Evolutionary conservation across 2,888 invertebrate genomes (phyloP).

Genomic region (Tricholauxania praeusta): DNA sequence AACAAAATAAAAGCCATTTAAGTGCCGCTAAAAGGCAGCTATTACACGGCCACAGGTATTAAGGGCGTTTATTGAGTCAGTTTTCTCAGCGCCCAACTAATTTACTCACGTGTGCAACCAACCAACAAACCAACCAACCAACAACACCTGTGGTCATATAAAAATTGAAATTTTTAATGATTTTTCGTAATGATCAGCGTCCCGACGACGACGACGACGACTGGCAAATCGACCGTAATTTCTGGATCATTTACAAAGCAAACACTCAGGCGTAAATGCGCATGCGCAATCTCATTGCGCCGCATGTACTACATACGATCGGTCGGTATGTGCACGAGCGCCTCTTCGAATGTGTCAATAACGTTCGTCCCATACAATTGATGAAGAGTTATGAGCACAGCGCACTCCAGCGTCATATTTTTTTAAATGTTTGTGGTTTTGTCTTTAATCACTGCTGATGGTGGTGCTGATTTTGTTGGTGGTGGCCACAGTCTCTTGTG

Average conservation of each 20-base stretch:
- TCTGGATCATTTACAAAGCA: slow-evolving; percentile 6
- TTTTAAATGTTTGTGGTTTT: slow-evolving; percentile 5
- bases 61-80: no score
- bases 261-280: neutral
- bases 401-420: neutral
- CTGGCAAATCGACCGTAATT: neutral
- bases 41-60: no score
- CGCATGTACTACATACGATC: no score
- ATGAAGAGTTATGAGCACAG: slow-evolving; percentile 7
- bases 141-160: neutral
- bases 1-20: no score
- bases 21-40: no score
- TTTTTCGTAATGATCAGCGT: neutral
- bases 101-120: no score
- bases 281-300: no score
- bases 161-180: neutral
- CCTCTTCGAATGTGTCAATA: slow-evolving; percentile 8
- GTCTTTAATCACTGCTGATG: no score
- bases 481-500: no score
- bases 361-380: neutral
- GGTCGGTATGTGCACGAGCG: neutral
- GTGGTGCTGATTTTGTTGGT: no score
- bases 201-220: neutral
- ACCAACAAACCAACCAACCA: no score
- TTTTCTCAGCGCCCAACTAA: no score